These are phyloP conservation scores for Leiothrix lutea DNA, from an alignment of 2,113 vertebrate species.

Conservation along the genomic window DNA sequence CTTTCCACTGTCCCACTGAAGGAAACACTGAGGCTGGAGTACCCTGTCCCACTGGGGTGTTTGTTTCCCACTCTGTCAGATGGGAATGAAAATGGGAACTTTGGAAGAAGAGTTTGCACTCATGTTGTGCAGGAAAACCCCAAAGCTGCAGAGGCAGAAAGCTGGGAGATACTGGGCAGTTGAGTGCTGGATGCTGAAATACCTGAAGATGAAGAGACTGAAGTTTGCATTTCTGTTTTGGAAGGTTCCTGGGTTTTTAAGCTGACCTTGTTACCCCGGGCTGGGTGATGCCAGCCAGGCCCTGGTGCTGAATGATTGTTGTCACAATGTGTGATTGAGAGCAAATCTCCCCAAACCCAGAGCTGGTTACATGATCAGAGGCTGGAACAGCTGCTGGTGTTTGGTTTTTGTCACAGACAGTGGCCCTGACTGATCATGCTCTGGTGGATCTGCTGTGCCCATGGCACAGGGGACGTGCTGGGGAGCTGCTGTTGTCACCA, in stretches of 20 bases:
- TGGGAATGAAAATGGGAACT: background rate
- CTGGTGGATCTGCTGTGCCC: rapidly evolving
- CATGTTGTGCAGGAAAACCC: background rate
- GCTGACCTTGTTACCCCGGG: rapidly evolving
- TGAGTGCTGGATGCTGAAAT: background rate
- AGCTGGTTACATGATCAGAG: rapidly evolving
- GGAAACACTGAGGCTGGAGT: background rate
- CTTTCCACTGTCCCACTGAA: background rate
- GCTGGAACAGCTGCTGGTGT: rapidly evolving
- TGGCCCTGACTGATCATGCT: rapidly evolving
- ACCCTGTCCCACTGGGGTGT: rapidly evolving
- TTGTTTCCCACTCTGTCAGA: background rate
- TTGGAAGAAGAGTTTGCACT: background rate
- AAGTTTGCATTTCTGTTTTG: background rate
- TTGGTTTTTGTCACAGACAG: background rate
- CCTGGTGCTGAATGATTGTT: rapidly evolving
- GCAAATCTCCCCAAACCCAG: background rate
- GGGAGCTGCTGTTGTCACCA: conserved; percentile 57
- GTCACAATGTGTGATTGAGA: rapidly evolving
- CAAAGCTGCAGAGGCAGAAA: background rate
- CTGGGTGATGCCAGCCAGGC: rapidly evolving
- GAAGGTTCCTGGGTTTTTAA: background rate
- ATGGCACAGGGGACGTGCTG: background rate
- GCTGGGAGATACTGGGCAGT: background rate
- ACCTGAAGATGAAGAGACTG: background rate